A percentile compares a stretch with the other conserved stretches of the same genome.
phyloP scores from a whole-genome alignment of 2,113 vertebrate species.

The Regulus satrapa region DNA sequence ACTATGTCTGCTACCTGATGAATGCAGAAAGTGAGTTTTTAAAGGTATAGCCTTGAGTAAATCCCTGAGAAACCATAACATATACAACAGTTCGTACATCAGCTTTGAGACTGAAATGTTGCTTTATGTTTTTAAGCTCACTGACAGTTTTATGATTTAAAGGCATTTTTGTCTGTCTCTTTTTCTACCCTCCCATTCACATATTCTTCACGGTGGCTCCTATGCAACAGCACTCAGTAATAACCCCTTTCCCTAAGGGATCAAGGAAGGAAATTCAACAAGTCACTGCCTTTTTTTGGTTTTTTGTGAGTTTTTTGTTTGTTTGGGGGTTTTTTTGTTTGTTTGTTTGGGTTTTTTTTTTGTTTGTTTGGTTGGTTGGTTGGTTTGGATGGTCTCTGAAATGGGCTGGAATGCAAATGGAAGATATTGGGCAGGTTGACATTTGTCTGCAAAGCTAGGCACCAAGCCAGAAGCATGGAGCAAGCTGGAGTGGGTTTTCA shows the following conservation, averaged over 20 bases:
- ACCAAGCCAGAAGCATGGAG: constrained; percentile 55
- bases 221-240: constrained; percentile 41
- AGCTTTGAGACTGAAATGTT: constrained; percentile 1
- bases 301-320: neutral
- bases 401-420: constrained; percentile 67
- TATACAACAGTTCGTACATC: neutral
- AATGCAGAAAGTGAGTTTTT: neutral
- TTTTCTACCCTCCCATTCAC: constrained; percentile 40
- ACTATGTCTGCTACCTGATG: neutral
- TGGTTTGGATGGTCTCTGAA: constrained; percentile 64
- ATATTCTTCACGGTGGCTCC: constrained; percentile 24
- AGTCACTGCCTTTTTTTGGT: constrained; percentile 42
- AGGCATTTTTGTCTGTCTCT: constrained; percentile 22
- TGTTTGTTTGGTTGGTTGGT: too few relatives aligned
- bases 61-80: neutral
- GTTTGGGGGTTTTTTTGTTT: neutral
- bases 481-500: constrained; percentile 57
- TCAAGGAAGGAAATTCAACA: constrained; percentile 64
- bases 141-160: constrained; percentile 58
- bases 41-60: neutral
- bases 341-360: neutral
- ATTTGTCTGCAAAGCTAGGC: constrained; percentile 67
- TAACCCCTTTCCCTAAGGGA: constrained; percentile 66
- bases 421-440: constrained; percentile 71
- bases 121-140: constrained; percentile 17